These are phyloP conservation scores for Scartelaos histophorus DNA, from an alignment of 2,113 vertebrate species.

Conservation along the genomic window DNA sequence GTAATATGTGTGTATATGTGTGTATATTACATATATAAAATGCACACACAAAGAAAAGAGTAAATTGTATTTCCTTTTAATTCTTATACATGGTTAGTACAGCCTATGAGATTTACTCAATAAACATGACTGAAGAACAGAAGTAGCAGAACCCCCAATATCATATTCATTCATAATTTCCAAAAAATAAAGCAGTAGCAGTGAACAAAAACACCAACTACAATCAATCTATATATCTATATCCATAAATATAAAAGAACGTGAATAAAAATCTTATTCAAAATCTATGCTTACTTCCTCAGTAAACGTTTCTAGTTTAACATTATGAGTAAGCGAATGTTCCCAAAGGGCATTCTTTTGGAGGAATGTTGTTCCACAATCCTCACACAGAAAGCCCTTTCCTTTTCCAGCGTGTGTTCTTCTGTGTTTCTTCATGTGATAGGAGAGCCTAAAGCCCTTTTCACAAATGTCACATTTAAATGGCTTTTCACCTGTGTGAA, in stretches of 20 bases:
- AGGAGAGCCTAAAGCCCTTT: constrained; percentile 68
- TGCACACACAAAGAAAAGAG: too few relatives aligned
- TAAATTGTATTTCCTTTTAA: background rate
- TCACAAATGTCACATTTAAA: constrained; percentile 70
- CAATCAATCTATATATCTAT: too few relatives aligned
- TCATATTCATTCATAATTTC: constrained; percentile 3
- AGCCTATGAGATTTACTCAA: constrained; percentile 1
- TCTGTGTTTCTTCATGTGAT: constrained; percentile 74
- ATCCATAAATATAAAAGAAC: too few relatives aligned
- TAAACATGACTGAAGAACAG: constrained; percentile 6
- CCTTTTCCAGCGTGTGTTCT: constrained; percentile 62
- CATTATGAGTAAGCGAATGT: constrained; percentile 56
- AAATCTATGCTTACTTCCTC: constrained; percentile 56
- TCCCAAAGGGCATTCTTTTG: constrained; percentile 66
- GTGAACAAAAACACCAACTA: background rate
- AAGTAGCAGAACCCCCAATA: background rate
- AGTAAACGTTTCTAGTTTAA: constrained; percentile 53
- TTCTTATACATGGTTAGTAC: background rate
- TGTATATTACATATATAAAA: too few relatives aligned
- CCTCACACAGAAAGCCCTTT: constrained; percentile 60
- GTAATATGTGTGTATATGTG: too few relatives aligned
- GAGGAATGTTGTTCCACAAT: constrained; percentile 52
- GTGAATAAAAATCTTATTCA: constrained; percentile 18
- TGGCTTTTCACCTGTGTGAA: constrained; percentile 75
- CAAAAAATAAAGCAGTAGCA: background rate